Base-by-base conservation (phyloP, 2,113 vertebrate genomes). In the Marmota monax region DNA sequence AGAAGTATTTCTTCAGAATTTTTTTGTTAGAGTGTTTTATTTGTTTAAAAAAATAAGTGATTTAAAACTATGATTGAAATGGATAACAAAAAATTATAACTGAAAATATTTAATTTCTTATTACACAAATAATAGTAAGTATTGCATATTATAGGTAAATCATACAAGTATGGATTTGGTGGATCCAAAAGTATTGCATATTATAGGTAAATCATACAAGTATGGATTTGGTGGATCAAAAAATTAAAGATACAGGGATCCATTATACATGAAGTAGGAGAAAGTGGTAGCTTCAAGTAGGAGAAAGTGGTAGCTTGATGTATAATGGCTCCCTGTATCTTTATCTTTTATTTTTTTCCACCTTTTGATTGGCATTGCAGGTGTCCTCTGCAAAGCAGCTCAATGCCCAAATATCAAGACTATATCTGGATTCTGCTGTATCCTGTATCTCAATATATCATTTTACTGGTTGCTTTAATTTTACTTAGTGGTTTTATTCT, bases 91-190 rank as follows among this genome's bases (percentile, higher is more conserved):
- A 87, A 92, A 39, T 58, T 87, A 70, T 8, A 77, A 16, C 69
- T 84, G 39, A 93, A 82, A 94, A 85, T 78, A 92, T 85, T 91
- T 83, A 37, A 37, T 67, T 76, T 88, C 45, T 23, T 72, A 45
- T 69, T 39, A 37, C 7, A 82, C 48, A 78, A 82, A 85, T 61
- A 73, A 32, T 51, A 61, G 6, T 45, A 87, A 63, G 63, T 42
- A 72, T 56, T 70, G 18, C 74, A 0, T 51, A 51, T 88, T 63
- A 0, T 32, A 88, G 94, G 12, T 89, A 80, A 82, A 82, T 10
- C 53, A 12, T 42, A 22, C 12, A 56, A 87, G 9, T 63, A 58
- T 39, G 27, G 87, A 58, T 77, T 69, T 61, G 56, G 56, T 18
- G 53, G 17, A 42, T 42, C 39, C 39, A 42, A 42, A 87, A 63